Percentiles rank a stretch among this genome's conserved stretches.
Evolutionary conservation across 2,888 invertebrate species (phyloP).

Genomic region (Candidula unifasciata): DNA sequence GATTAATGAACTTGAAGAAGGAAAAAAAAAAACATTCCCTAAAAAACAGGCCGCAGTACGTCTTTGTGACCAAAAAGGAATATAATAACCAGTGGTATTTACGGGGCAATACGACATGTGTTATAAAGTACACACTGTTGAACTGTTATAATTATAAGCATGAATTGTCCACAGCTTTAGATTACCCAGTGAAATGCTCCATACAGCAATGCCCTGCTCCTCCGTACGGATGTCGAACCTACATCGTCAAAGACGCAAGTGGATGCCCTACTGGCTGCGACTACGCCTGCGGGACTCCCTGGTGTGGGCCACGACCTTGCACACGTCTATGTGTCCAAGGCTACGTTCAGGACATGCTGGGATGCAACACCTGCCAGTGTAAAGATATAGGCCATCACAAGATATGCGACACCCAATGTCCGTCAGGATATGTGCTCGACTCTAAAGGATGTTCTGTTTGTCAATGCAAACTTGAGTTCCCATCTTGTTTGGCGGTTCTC

Average conservation of each 20-base stretch:
- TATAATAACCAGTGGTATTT: too few species aligned
- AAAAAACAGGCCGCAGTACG: too few species aligned
- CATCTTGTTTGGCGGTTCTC: neutral
- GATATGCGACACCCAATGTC: neutral
- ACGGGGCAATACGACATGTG: too few species aligned
- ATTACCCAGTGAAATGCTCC: neutral
- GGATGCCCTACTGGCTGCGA: neutral
- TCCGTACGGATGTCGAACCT: neutral
- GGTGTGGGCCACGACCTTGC: neutral
- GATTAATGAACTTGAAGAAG: too few species aligned
- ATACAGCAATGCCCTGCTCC: neutral
- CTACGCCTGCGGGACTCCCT: neutral
- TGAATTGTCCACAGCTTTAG: neutral
- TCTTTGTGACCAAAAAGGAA: too few species aligned
- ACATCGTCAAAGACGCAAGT: neutral
- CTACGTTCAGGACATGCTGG: neutral
- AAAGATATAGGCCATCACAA: neutral
- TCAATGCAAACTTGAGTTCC: neutral
- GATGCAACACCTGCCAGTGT: neutral
- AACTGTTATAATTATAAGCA: too few species aligned
- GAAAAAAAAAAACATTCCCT: too few species aligned
- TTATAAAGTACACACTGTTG: too few species aligned
- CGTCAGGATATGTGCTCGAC: neutral
- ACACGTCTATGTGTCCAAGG: neutral
- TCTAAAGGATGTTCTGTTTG: neutral